phyloP scores from a whole-genome alignment of 2,113 vertebrate genomes.

The Pseudonaja textilis region DNA sequence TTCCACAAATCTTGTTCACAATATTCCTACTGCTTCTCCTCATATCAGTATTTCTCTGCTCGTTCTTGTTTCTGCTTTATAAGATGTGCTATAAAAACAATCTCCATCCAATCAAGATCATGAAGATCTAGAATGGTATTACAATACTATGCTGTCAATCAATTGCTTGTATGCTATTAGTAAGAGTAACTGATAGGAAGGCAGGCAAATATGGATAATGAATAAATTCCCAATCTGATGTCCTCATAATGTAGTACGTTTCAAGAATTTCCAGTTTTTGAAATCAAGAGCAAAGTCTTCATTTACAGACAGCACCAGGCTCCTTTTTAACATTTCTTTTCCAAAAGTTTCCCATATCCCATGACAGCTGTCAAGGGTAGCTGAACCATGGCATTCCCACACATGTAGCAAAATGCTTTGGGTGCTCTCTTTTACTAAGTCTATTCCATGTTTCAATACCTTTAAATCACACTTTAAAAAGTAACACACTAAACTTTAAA shows the following conservation, averaged over 20 bases:
- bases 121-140: neutral
- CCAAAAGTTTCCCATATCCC: neutral
- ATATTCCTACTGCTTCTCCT: neutral
- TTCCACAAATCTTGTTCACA: neutral
- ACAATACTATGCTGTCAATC: neutral
- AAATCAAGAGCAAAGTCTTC: neutral
- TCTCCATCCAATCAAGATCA: neutral
- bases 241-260: neutral
- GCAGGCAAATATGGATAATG: neutral
- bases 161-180: neutral
- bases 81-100: neutral
- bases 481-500: neutral
- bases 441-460: neutral
- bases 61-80: neutral
- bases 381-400: constrained; percentile 19
- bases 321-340: neutral
- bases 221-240: neutral
- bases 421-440: neutral
- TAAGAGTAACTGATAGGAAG: neutral
- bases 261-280: neutral
- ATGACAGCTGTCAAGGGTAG: constrained; percentile 1
- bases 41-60: neutral
- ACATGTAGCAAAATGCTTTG: neutral
- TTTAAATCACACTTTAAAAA: neutral
- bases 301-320: neutral